These are phyloP conservation scores for Cynopterus brachyotis DNA, from an alignment of 2,113 vertebrate species.

Conservation along the genomic window DNA sequence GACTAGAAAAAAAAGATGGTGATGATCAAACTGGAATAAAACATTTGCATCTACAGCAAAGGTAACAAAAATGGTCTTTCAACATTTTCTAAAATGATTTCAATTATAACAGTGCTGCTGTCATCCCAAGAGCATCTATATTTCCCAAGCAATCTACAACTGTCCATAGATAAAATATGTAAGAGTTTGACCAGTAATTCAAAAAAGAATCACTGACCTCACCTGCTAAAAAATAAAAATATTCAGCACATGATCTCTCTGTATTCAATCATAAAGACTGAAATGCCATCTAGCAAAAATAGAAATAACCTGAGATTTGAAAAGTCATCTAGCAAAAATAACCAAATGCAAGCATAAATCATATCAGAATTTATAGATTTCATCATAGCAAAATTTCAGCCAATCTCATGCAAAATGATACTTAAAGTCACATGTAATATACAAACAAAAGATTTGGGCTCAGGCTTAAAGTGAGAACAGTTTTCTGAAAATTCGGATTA, in stretches of 20 bases:
- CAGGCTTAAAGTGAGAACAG: neutral
- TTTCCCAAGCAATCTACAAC: neutral
- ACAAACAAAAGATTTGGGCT: neutral
- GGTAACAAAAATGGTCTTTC: neutral
- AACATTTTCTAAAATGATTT: neutral
- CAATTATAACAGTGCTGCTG: neutral
- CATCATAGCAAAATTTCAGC: neutral
- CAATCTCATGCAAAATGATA: neutral
- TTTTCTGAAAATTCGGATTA: conserved; percentile 7
- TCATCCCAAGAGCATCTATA: neutral
- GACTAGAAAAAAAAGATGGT: neutral
- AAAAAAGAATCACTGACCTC: neutral
- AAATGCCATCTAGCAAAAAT: neutral
- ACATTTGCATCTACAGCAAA: neutral
- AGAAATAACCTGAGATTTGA: neutral
- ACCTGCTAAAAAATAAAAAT: neutral
- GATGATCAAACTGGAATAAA: neutral
- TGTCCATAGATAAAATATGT: neutral
- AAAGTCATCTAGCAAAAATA: neutral
- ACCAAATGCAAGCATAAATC: neutral
- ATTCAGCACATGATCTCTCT: neutral
- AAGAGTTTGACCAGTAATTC: neutral
- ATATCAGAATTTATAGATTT: neutral
- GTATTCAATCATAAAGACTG: neutral
- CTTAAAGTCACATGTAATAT: neutral